Evolutionary conservation across 1,140 invertebrate genomes (phyloP), one percentile per base, ranked within the genome.

Genomic region (Rhopalosiphum maidis): DNA sequence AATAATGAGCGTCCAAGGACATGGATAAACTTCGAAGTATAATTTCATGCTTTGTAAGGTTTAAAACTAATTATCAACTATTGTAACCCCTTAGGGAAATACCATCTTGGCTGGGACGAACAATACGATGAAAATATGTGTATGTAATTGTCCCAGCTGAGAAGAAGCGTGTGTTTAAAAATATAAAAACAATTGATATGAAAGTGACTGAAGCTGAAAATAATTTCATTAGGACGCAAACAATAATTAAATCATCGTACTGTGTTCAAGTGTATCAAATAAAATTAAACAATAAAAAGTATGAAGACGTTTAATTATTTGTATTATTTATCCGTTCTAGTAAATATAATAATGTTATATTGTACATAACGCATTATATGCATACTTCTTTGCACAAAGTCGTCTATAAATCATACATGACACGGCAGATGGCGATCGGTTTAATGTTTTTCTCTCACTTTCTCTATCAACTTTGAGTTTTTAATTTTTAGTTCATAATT

Each of bases 1-100:
- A 43, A 48, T 87, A 46, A 46, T 87, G 85, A 30, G 25, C 25
- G 41, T 30, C 23, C 85, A 87, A 87, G 85, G 43, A 48, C 43
- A 30, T 87, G 43, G 43, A 48, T 48, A n/a, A 48, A 87, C 30
- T 87, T 87, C 43, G 85, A 87, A 48, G 85, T 87, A 87, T 46
- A 87, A 85, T 85, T 37, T 85, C 37, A 85, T 85, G 83, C 83
- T 41, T 48, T 87, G 60, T 87, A 46, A 87, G 85, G 43, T 87
- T 85, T 85, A 85, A 85, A 85, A 85, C 41, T 85, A 85, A 85
- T 85, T 41, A 85, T 85, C 37, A 85, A 41, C 37, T 85, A 85
- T 83, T 83, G 35, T 83, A 77, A 85, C 60, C 60, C 55, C 15
- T 23, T 4, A 82, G 60, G 60, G 48, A 30, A 77, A 68, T 68